Base-by-base conservation (phyloP, 1,140 invertebrate species). In the Hyphantria cunea region DNA sequence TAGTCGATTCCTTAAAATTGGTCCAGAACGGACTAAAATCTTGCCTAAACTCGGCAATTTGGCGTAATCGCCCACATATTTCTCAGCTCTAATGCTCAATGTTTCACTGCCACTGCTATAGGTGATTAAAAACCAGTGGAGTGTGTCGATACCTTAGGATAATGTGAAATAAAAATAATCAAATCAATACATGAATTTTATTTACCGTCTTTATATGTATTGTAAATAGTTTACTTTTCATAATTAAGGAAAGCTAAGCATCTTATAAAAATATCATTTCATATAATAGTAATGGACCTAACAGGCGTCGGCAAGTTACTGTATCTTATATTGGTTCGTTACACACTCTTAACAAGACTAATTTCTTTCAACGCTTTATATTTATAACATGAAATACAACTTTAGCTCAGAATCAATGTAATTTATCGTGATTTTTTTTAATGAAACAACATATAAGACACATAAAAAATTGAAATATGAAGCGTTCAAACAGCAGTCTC, bases 251-350 rank as follows among this genome's bases (percentile, higher is more conserved):
- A 88, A 87, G 87, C 87, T 87, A 90, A 90, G 87, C 87, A 81
- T 90, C 74, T 90, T 90, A 90, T 74, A 90, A 90, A 90, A 90
- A 90, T 90, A 89, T 85, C 68, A 56, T 76, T 80, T 80, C 68
- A 78, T n/a, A n/a, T 81, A 76, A 50, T 71, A 80, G 76, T 72
- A 72, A 80, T 82, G 81, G 80, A 84, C 80, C 76, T 73, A 78
- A 81, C 66, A 81, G 74, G 68, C 84, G 66, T 78, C 74, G 70
- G 78, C 80, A 80, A 85, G 75, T 78, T 76, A 72, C 68, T 54
- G 64, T 76, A 63, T 68, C 65, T 59, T 47, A 47, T 54, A 65
- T 41, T 55, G 32, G 31, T 50, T 50, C 17, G 17, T 25, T 25
- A 25, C 17, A 56, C 13, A 56, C 47, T 50, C 12, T 44, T 71